Base-by-base conservation (phyloP, 2,113 vertebrate genomes). In the Tympanuchus pallidicinctus region DNA sequence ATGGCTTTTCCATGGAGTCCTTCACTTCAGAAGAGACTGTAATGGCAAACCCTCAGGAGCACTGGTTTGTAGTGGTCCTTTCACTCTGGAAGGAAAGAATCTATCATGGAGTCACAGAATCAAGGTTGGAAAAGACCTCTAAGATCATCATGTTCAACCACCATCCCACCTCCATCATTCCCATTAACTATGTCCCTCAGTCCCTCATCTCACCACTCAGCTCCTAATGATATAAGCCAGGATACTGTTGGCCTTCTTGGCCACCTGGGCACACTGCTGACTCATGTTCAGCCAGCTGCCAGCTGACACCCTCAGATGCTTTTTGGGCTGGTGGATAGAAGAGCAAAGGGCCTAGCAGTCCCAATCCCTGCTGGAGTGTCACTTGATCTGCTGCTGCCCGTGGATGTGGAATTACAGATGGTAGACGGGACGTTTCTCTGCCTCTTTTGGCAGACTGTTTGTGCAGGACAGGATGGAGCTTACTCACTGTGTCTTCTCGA, bases 401-500 rank as follows among this genome's bases (percentile, higher is more conserved):
- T 7, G 10, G 61, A 17, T 0, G 5, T 7, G 80, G 69, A 43
- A n/a, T 5, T 19, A 15, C 8, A 11, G 61, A 65, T 1, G 1
- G 50, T 45, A 48, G 52, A 72, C 15, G 59, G 43, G 60, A 11
- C 1, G 4, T 20, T 15, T n/a, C 45, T 20, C 24, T 0, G 24
- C 56, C 5, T 57, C 43, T 15, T 54, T 40, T 1, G 5, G n/a
- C 45, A 48, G 30, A 2, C 3, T 7, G 65, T n/a, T 0, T 0
- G 6, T 5, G 34, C 56, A 8, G 54, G 69, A 73, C n/a, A 34
- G 47, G 73, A 18, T 6, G 30, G 78, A 34, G 48, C 15, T 18
- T 34, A 65, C 95, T 93, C 71, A 96, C 95, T 4, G 82, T 6
- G 84, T 30, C 54, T 76, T 87, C 85, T 96, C 89, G 0, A 95